Evolutionary conservation across 1,140 invertebrate genomes (phyloP).

Genomic region (Polypedilum pembai): DNA sequence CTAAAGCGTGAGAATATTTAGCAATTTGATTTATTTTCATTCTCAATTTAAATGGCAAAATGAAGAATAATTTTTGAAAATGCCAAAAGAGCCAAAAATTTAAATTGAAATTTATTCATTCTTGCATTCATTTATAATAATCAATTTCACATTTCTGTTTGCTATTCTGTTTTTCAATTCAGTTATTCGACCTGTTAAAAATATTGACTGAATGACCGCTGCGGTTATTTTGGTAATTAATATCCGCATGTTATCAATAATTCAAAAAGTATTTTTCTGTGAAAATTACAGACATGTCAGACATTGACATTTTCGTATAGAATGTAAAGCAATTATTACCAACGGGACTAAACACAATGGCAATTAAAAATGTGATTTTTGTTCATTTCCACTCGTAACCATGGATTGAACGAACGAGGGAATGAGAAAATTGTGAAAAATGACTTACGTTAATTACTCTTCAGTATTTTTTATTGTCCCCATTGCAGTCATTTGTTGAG

Average conservation of each 20-base stretch:
- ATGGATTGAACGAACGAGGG: too few relatives aligned
- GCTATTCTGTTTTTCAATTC: not conserved
- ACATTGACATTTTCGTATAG: not conserved
- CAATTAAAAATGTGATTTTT: not conserved
- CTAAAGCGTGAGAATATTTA: too few relatives aligned
- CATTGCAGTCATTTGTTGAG: not conserved
- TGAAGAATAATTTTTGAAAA: too few relatives aligned
- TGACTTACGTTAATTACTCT: slow-evolving; percentile 18
- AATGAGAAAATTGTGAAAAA: not conserved
- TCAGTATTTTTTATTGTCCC: slow-evolving; percentile 9
- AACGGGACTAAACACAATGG: not conserved
- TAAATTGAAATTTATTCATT: not conserved
- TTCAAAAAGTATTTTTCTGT: not conserved
- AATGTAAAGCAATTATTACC: not conserved
- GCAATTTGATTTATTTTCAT: too few relatives aligned
- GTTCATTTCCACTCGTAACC: too few relatives aligned
- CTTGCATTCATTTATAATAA: not conserved
- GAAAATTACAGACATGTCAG: not conserved
- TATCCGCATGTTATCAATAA: not conserved
- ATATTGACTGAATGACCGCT: slow-evolving; percentile 10
- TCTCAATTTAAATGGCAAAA: too few relatives aligned
- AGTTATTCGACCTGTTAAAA: not conserved
- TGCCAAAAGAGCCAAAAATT: too few relatives aligned
- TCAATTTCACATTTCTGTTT: not conserved
- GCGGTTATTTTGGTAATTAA: not conserved